Base-by-base conservation (phyloP, 2,797 vertebrate genomes). In the Halcyon leucocephala region DNA sequence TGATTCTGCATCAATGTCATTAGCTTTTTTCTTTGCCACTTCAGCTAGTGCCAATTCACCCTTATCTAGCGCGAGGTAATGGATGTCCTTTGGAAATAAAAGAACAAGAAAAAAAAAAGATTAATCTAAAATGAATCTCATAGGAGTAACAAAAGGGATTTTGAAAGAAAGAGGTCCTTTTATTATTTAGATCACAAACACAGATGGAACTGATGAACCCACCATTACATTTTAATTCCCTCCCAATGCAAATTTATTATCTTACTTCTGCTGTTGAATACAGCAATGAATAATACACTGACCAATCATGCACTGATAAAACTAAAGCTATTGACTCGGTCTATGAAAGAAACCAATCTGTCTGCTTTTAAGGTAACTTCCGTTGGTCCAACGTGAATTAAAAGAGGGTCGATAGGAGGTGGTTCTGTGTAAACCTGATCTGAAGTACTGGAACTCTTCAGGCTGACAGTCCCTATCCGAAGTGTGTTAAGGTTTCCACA, bases 31-130 rank as follows among this genome's bases (percentile, higher is more conserved):
- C 98, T 98, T 99, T 96, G 99, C 99, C 98, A 99, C 99, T 97
- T 98, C 99, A 84, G 99, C 99, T 96, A 99, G 98, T 96, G 99
- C 99, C 98, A 99, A 95, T 98, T 99, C 99, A 95, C 99, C 99
- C 98, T 99, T 99, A 99, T 99, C 99, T 98, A 98, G 93, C 80
- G 99, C 99, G 95, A 99, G 97, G 98, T 99, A 99, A 99, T 99
- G 99, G 98, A 99, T 99, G 98, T 99, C 99, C 99, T 99, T 99
- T 98, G 98, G 98, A 99, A 99, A 99, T 97, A 99, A 99, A 99
- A 98, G 97, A 98, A 97, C 26, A 28, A 52, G 25, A 52, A 98
- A 98, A 98, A 93, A 97, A 99, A 98, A 97, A 99, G 98, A 97
- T 98, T 99, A 99, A 99, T 99, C 98, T 99, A 99, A 99, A 99